Evolutionary conservation across 2,113 vertebrate species (phyloP).

Genomic region (Haemorhous mexicanus): DNA sequence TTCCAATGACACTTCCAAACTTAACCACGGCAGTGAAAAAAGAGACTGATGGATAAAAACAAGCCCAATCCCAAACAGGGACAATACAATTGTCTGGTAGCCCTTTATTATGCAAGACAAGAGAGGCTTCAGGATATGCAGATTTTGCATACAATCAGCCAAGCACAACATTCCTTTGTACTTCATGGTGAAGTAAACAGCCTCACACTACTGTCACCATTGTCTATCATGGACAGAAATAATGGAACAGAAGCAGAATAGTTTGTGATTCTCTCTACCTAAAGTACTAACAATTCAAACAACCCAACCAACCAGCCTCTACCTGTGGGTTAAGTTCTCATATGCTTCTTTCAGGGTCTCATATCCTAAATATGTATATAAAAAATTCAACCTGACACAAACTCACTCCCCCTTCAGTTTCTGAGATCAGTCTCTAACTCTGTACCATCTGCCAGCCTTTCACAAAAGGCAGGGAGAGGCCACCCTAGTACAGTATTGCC

Average conservation of each 20-base stretch:
- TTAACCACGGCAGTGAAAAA: neutral
- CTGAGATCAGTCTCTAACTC: neutral
- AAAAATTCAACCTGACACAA: neutral
- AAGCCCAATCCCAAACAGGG: neutral
- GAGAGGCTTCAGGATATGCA: slow-evolving; percentile 5
- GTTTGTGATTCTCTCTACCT: neutral
- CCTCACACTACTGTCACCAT: neutral
- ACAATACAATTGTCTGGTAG: neutral
- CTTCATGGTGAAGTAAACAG: slow-evolving; percentile 26
- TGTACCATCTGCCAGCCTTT: neutral
- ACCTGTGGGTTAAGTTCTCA: neutral
- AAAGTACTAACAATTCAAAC: neutral
- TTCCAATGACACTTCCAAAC: slow-evolving; percentile 22
- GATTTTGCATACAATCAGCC: slow-evolving; percentile 9
- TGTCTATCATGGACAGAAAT: neutral
- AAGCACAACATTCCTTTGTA: slow-evolving; percentile 40
- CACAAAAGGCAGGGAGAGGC: neutral
- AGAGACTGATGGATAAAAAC: slow-evolving; percentile 36
- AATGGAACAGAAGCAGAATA: neutral
- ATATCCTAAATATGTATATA: neutral
- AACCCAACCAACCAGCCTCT: neutral
- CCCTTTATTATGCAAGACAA: slow-evolving; percentile 22
- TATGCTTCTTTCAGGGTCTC: neutral
- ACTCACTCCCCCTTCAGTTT: neutral
- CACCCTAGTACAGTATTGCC: neutral